phyloP scores from a whole-genome alignment of 2,113 vertebrate genomes.

The Pandion haliaetus region DNA sequence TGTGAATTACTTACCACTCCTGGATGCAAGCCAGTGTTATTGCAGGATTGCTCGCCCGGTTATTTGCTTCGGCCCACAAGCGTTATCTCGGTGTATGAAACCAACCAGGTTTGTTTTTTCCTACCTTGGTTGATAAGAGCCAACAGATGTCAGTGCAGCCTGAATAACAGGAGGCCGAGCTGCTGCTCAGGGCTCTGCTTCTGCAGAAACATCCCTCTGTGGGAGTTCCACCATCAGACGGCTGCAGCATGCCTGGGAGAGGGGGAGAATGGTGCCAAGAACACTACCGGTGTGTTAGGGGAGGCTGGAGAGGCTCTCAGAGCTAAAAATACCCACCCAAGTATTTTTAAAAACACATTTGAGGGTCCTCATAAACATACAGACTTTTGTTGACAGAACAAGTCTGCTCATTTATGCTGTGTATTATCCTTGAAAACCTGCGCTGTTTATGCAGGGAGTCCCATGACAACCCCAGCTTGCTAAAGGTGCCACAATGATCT shows the following conservation, averaged over 20 bases:
- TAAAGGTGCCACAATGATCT: conserved; percentile 1
- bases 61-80: neutral
- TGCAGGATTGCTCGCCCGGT: neutral
- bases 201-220: neutral
- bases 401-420: neutral
- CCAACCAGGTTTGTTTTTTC: neutral
- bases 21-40: neutral
- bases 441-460: neutral
- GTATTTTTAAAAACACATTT: neutral
- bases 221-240: neutral
- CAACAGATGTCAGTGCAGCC: conserved; percentile 3
- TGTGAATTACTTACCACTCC: neutral
- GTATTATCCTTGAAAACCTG: conserved; percentile 49
- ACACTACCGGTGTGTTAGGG: neutral
- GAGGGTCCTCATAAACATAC: conserved; percentile 5
- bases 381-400: neutral
- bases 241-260: neutral
- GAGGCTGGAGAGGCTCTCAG: neutral
- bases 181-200: neutral
- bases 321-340: conserved; percentile 21
- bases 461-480: neutral
- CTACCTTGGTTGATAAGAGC: neutral
- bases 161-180: neutral
- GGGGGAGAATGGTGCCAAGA: neutral
- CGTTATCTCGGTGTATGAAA: neutral